Conservation (phyloP, 2,113 vertebrate species). For the Cyprinodon variegatus region DNA sequence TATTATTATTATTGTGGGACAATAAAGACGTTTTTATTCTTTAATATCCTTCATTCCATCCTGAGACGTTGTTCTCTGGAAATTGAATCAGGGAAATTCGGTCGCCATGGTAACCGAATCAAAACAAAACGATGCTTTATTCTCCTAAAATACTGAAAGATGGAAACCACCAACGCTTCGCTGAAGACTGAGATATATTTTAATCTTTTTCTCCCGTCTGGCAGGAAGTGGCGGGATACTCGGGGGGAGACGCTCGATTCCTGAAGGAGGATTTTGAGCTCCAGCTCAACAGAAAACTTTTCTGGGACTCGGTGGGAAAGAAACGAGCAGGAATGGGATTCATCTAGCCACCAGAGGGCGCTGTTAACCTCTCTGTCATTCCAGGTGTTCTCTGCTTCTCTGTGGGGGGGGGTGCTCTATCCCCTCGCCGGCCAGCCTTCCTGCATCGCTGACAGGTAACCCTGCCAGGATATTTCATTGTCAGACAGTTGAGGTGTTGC, state of each 20-base stretch:
- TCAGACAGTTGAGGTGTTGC: too few species aligned
- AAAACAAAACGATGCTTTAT: too few species aligned
- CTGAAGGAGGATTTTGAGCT: constrained; percentile 95
- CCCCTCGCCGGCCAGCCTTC: constrained; percentile 87
- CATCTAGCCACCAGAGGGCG: neutral
- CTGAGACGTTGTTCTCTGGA: too few species aligned
- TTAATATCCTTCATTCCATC: too few species aligned
- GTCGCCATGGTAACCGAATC: too few species aligned
- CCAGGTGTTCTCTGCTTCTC: constrained; percentile 89
- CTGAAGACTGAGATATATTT: too few species aligned
- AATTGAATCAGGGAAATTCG: too few species aligned
- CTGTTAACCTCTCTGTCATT: neutral
- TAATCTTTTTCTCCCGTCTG: neutral
- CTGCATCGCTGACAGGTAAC: constrained; percentile 91
- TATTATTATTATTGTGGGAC: too few species aligned
- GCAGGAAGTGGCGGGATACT: constrained; percentile 94
- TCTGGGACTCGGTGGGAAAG: constrained; percentile 87
- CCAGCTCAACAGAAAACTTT: constrained; percentile 87
- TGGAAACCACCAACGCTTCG: too few species aligned
- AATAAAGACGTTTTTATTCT: too few species aligned
- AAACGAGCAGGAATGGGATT: neutral
- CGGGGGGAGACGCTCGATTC: constrained; percentile 92
- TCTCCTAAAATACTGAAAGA: too few species aligned
- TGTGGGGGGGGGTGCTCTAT: constrained; percentile 92
- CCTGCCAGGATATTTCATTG: neutral